Evolutionary conservation across 2,888 invertebrate genomes (phyloP), one percentile per base, ranked within the genome.

Genomic region (Apodemia mormo): DNA sequence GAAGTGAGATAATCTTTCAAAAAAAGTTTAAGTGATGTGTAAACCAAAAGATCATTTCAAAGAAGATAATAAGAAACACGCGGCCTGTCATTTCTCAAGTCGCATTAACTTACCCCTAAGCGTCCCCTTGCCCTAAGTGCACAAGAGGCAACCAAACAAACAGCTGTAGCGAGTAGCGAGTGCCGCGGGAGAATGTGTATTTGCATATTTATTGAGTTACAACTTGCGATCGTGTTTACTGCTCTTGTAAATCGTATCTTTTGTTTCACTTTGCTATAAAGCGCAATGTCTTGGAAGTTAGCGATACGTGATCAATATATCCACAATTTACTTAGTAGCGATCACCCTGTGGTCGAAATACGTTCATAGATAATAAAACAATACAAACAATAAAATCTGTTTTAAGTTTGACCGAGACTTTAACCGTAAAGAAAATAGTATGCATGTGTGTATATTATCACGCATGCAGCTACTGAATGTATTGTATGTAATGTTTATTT

Each of bases 191-290:
- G 74, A 73, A 72, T 73, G 72, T 52, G 61, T 76, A 78, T 79
- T 79, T 79, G 77, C 79, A 79, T 78, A 79, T 76, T 79, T 79
- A 79, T 79, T 77, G 77, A 77, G 76, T 77, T 72, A 75, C 69
- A 40, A 58, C 40, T 67, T 29, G 61, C 33, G 61, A 33, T 61
- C 33, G 29, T 14, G 61, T 58, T 61, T 8, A 29, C 61, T 4
- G 12, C 61, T 30, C 30, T 30, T 61, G 61, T 12, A 33, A 61
- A 61, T 61, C 61, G 33, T 12, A 12, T 61, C 12, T 33, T 33
- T 30, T 33, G 61, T 33, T 61, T 61, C 29, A 33, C 12, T 61
- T 61, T 29, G 4, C 61, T 6, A 30, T 58, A 30, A 29, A 61
- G 33, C 14, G 30, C 61, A 52, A 52, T n/a, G 52, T 52, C 14